Conservation (phyloP, 1,140 invertebrate species). For the Saccostrea glomerata region DNA sequence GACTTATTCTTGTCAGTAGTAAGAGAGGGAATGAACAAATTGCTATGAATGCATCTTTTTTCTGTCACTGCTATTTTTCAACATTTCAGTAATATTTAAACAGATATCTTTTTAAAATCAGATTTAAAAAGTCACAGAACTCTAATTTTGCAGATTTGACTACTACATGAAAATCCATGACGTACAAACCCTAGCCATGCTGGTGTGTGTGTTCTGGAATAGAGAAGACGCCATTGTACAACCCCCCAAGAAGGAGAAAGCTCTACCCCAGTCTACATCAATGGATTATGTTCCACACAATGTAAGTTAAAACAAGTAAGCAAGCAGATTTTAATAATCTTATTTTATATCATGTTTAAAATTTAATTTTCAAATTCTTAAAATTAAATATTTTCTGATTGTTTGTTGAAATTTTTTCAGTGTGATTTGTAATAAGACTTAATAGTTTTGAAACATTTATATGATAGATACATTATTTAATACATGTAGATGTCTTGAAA, state of each 20-base stretch:
- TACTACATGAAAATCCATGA: slow-evolving; percentile 85
- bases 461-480: no score
- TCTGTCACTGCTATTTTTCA: no score
- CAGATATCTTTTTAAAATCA: neutral
- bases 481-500: no score
- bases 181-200: slow-evolving; percentile 95
- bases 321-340: neutral
- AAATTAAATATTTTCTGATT: no score
- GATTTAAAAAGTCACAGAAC: neutral
- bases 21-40: neutral
- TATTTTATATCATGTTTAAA: no score
- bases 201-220: slow-evolving; percentile 90
- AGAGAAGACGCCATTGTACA: slow-evolving; percentile 69
- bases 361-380: no score
- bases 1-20: neutral
- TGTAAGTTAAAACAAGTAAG: slow-evolving; percentile 65
- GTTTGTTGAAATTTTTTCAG: no score
- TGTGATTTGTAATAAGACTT: no score
- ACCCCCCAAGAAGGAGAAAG: slow-evolving; percentile 10
- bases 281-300: slow-evolving; percentile 68
- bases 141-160: slow-evolving; percentile 77
- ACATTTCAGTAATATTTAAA: no score
- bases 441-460: no score
- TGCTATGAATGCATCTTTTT: no score
- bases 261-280: slow-evolving; percentile 51